Conservation (phyloP, 2,113 vertebrate species). For the Oreochromis niloticus region DNA sequence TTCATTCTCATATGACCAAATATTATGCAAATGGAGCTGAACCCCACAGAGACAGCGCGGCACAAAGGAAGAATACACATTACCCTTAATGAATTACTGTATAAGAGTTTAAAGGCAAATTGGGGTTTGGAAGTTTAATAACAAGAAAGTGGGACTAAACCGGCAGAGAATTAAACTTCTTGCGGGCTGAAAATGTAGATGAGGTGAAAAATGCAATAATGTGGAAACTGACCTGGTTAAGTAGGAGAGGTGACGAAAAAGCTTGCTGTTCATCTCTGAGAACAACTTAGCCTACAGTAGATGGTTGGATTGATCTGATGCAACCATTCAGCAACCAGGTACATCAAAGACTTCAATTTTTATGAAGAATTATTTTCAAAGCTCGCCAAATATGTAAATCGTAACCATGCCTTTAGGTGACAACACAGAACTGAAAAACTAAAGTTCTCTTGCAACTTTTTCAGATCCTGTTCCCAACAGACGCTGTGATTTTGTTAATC, state of each 20-base stretch:
- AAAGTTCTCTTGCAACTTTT: not conserved
- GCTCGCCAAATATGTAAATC: constrained; percentile 25
- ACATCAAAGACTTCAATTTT: constrained; percentile 35
- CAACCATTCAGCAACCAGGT: constrained; percentile 50
- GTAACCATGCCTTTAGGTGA: constrained; percentile 2
- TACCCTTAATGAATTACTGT: constrained; percentile 42
- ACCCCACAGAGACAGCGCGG: not conserved
- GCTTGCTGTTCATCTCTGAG: not conserved
- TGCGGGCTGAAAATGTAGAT: not conserved
- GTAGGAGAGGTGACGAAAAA: constrained; percentile 17
- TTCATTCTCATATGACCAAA: constrained; percentile 32
- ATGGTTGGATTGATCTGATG: constrained; percentile 49
- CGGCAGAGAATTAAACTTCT: not conserved
- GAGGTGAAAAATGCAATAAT: not conserved
- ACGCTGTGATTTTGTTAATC: not conserved
- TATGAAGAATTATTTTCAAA: constrained; percentile 4
- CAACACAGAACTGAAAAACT: not conserved
- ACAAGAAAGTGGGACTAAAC: constrained; percentile 24
- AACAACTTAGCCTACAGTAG: not conserved
- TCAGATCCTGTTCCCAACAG: not conserved
- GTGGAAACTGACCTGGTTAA: constrained; percentile 16
- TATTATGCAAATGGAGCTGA: constrained; percentile 41
- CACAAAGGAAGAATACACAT: constrained; percentile 28
- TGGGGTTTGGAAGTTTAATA: constrained; percentile 25
- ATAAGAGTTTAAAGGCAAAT: constrained; percentile 18